These are phyloP conservation scores for Stenodema calcarata DNA, from an alignment of 2,888 invertebrate genomes.

Conservation along the genomic window DNA sequence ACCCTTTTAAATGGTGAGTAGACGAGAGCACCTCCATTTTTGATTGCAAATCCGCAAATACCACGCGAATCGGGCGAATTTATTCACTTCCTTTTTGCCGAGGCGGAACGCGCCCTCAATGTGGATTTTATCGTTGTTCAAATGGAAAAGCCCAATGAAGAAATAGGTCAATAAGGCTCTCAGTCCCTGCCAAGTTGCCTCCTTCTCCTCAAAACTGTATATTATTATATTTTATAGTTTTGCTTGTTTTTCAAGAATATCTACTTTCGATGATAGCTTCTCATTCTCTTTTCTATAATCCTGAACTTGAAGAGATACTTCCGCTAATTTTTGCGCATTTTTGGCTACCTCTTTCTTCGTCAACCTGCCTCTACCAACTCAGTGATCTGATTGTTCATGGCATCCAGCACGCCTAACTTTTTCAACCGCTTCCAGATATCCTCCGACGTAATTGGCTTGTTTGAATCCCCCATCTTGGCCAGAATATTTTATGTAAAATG, in stretches of 20 bases:
- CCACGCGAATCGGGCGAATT: background rate
- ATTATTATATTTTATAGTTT: background rate
- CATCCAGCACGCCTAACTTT: no score
- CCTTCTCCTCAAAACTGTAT: background rate
- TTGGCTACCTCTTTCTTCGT: background rate
- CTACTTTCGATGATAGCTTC: conserved; percentile 11
- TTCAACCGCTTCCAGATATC: no score
- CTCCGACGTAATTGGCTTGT: no score
- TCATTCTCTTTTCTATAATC: conserved; percentile 54
- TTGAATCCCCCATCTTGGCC: no score
- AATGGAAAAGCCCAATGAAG: background rate
- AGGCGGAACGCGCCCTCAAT: background rate
- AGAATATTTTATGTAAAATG: no score
- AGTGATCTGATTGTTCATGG: no score
- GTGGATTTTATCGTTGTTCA: background rate
- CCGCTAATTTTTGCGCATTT: background rate
- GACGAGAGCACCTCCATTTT: background rate
- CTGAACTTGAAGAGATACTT: background rate
- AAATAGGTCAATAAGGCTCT: background rate
- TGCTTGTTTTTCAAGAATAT: background rate
- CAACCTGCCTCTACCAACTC: background rate
- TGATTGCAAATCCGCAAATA: background rate
- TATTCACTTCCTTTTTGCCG: background rate
- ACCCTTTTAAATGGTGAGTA: background rate
- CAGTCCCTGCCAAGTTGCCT: background rate